A percentile compares a stretch with the other conserved stretches of the same genome.
Conservation (phyloP, 2,113 vertebrate species). For the Theristicus caerulescens region DNA sequence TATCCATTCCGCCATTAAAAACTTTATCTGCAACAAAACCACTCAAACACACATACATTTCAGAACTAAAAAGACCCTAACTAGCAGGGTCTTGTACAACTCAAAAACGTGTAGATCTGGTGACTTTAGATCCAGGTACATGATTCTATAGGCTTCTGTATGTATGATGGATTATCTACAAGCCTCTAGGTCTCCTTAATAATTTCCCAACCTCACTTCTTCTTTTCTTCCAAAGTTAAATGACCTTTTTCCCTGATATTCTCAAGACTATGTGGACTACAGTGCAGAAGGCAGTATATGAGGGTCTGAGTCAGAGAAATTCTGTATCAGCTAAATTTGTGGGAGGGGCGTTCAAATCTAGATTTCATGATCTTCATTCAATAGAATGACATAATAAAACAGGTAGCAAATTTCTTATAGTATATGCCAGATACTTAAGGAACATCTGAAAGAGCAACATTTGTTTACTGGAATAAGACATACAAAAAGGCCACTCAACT, state of each 20-base stretch:
- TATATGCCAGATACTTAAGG: background rate
- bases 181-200: background rate
- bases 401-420: background rate
- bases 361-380: background rate
- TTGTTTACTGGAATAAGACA: background rate
- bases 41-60: background rate
- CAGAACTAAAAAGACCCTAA: background rate
- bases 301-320: background rate
- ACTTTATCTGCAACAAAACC: background rate
- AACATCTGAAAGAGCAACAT: background rate
- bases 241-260: background rate
- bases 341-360: background rate
- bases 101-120: background rate
- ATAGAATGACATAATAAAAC: background rate
- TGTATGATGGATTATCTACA: accelerated
- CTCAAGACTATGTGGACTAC: background rate
- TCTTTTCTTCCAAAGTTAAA: background rate
- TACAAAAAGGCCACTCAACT: background rate
- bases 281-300: background rate
- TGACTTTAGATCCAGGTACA: background rate
- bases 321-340: background rate
- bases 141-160: background rate
- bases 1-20: background rate
- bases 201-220: background rate
- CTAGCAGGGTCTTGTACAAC: background rate